A percentile compares a stretch with the other conserved stretches of the same genome.
phyloP scores from a whole-genome alignment of 1,140 invertebrate genomes.

The Penaeus vannamei region DNA sequence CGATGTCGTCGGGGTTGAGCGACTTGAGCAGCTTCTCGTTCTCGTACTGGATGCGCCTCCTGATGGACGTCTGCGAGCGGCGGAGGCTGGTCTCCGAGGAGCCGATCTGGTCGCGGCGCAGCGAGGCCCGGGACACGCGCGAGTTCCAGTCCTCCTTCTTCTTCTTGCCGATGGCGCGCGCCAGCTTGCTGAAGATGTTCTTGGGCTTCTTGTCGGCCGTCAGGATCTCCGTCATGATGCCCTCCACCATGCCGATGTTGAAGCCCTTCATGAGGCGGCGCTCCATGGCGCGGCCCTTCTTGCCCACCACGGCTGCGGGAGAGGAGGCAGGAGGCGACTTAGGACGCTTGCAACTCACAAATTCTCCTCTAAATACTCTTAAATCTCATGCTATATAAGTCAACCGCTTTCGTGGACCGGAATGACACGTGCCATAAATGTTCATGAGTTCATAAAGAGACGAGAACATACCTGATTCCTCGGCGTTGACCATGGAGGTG shows the following conservation, averaged over 20 bases:
- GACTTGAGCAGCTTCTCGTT: conserved; percentile 61
- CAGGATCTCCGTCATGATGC: conserved; percentile 67
- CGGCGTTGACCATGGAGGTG: conserved; percentile 64
- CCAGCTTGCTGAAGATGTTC: conserved; percentile 68
- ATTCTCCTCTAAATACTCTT: not conserved
- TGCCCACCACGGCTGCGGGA: conserved; percentile 64
- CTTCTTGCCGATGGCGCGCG: conserved; percentile 67
- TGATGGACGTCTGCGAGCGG: conserved; percentile 65
- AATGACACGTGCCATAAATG: not conserved
- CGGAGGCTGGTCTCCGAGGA: conserved; percentile 63
- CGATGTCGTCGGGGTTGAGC: conserved; percentile 64
- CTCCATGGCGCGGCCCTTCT: conserved; percentile 67
- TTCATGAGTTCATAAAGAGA: not conserved
- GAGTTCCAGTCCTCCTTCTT: conserved; percentile 67
- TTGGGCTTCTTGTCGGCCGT: conserved; percentile 65
- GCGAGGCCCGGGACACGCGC: conserved; percentile 58
- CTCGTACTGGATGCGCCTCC: conserved; percentile 64
- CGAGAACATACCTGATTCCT: conserved; percentile 61
- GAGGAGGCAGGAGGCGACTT: not conserved
- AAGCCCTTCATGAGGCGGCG: conserved; percentile 68
- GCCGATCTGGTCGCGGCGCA: conserved; percentile 63
- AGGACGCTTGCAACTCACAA: not conserved
- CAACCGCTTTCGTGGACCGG: not conserved
- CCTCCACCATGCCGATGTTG: conserved; percentile 68
- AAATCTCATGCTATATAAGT: not conserved